phyloP scores from a whole-genome alignment of 2,113 vertebrate genomes.

The Cacatua alba region DNA sequence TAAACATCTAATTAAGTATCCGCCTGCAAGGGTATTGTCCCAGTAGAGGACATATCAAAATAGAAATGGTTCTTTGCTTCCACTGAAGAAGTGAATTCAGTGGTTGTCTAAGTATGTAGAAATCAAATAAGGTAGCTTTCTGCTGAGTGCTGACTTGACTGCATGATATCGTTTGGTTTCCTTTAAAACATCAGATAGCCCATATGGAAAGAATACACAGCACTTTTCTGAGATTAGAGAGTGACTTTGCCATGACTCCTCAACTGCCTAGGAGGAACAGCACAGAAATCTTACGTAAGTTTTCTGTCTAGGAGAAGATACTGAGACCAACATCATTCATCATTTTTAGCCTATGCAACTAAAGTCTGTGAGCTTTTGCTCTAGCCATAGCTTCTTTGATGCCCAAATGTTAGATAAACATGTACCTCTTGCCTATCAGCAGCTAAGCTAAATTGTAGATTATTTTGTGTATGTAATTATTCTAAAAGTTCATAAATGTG shows the following conservation, averaged over 20 bases:
- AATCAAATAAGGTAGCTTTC: background rate
- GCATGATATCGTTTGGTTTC: background rate
- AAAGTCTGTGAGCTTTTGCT: background rate
- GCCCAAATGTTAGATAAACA: background rate
- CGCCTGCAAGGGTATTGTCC: background rate
- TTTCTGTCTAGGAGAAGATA: background rate
- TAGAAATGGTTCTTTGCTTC: background rate
- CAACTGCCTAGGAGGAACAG: background rate
- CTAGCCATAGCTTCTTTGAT: background rate
- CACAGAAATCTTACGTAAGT: background rate
- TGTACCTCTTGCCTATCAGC: background rate
- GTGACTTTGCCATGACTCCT: conserved; percentile 35
- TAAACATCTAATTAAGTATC: background rate
- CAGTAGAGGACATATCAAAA: background rate
- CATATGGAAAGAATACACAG: background rate
- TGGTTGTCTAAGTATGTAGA: background rate
- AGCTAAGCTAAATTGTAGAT: background rate
- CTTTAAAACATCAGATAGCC: background rate
- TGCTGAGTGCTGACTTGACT: background rate
- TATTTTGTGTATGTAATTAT: background rate
- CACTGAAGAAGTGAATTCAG: background rate
- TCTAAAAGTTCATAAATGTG: background rate
- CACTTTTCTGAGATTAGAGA: background rate
- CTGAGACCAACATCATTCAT: background rate
- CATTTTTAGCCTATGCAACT: background rate